Evolutionary conservation across 2,797 vertebrate species (phyloP).

Genomic region (Microhierax caerulescens): DNA sequence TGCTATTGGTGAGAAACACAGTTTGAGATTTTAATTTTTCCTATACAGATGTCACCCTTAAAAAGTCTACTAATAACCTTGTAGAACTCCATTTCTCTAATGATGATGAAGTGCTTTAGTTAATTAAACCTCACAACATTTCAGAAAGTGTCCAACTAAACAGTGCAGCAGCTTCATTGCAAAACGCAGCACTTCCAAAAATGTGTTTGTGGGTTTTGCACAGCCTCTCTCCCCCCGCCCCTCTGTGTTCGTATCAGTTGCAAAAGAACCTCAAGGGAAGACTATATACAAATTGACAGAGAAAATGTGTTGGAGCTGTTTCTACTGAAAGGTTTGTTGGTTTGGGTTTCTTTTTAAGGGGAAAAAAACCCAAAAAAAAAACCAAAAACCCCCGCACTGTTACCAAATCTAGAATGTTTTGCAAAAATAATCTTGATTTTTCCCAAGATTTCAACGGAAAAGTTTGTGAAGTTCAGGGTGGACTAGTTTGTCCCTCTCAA

Average conservation of each 20-base stretch:
- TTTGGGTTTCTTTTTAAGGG: background rate
- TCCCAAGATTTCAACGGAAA: background rate
- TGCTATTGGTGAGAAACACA: background rate
- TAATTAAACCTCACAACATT: conserved; percentile 27
- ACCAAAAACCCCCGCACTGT: background rate
- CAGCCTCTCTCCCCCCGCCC: background rate
- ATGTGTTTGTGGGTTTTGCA: background rate
- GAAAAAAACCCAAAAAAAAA: too few relatives aligned
- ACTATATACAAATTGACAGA: background rate
- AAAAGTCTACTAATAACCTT: conserved; percentile 7
- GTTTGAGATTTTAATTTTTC: conserved; percentile 20
- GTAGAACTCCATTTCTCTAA: background rate
- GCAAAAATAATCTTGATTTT: background rate
- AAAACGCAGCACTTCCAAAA: background rate
- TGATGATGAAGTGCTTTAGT: conserved; percentile 4
- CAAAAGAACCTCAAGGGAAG: background rate
- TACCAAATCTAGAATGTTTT: background rate
- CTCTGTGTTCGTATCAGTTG: background rate
- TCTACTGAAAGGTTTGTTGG: background rate
- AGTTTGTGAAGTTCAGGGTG: background rate
- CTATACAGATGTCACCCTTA: conserved; percentile 12
- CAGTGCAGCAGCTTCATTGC: background rate
- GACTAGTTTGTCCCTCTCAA: background rate
- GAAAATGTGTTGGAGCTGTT: background rate
- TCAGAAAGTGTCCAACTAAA: background rate